Evolutionary conservation across 2,113 vertebrate genomes (phyloP).

Genomic region (Epinephelus cyanopodus): DNA sequence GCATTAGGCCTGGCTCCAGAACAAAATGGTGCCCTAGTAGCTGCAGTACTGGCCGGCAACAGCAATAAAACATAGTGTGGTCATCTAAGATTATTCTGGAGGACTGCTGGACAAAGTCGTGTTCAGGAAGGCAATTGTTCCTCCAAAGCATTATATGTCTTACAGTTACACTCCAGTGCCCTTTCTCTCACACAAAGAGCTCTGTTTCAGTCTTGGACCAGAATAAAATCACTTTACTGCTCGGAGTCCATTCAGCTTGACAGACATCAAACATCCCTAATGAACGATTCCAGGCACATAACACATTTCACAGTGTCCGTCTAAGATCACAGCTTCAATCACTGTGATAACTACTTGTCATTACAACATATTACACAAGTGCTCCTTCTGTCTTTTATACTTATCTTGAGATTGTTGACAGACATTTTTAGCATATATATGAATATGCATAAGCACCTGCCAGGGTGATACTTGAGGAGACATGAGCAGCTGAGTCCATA

Average conservation of each 20-base stretch:
- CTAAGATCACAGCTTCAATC: not conserved
- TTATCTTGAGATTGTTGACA: not conserved
- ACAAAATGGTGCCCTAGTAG: too few relatives aligned
- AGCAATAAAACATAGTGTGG: too few relatives aligned
- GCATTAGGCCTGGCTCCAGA: too few relatives aligned
- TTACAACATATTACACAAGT: not conserved
- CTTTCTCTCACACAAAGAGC: not conserved
- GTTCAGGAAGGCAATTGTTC: too few relatives aligned
- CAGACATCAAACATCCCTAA: not conserved
- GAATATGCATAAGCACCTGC: too few relatives aligned
- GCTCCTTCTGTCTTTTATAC: not conserved
- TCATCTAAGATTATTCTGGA: too few relatives aligned
- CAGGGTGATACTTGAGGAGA: not conserved
- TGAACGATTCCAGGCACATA: not conserved
- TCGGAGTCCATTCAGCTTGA: not conserved
- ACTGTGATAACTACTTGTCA: too few relatives aligned
- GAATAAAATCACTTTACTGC: not conserved
- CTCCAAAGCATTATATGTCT: too few relatives aligned
- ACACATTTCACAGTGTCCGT: not conserved
- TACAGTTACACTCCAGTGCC: not conserved
- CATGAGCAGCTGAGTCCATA: not conserved
- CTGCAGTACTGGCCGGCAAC: too few relatives aligned
- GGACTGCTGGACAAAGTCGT: too few relatives aligned
- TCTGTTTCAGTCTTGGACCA: not conserved
- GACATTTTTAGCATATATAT: not conserved